Conservation (phyloP, 2,797 vertebrate species). For the Gallinago solitaria region DNA sequence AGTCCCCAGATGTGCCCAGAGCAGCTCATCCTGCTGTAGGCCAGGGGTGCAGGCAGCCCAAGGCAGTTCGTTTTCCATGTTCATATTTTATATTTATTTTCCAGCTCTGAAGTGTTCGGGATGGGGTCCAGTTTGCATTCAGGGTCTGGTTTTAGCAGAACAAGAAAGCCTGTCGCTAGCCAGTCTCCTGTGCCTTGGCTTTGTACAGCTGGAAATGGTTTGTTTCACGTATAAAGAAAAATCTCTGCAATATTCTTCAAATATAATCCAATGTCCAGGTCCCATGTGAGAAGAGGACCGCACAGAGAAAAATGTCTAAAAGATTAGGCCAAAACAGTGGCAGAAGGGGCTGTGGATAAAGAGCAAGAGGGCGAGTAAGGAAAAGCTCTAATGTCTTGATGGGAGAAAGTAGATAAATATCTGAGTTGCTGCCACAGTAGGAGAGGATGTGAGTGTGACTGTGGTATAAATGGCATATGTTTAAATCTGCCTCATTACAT, state of each 20-base stretch:
- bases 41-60: background rate
- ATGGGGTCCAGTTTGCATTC: background rate
- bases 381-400: background rate
- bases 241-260: background rate
- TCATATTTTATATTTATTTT: background rate
- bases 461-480: accelerated
- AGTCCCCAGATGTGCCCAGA: background rate
- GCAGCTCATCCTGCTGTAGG: background rate
- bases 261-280: background rate
- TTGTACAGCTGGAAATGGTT: background rate
- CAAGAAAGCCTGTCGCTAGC: background rate
- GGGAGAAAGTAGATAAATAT: background rate
- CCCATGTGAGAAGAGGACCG: background rate
- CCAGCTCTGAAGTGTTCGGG: background rate
- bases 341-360: background rate
- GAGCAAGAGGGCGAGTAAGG: accelerated
- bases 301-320: background rate
- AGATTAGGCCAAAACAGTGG: background rate
- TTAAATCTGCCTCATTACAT: background rate
- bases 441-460: background rate
- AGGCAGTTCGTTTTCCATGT: background rate
- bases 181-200: background rate
- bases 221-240: background rate
- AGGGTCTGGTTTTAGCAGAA: background rate
- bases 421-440: background rate